phyloP scores from a whole-genome alignment of 2,113 vertebrate species.

The Gopherus evgoodei region DNA sequence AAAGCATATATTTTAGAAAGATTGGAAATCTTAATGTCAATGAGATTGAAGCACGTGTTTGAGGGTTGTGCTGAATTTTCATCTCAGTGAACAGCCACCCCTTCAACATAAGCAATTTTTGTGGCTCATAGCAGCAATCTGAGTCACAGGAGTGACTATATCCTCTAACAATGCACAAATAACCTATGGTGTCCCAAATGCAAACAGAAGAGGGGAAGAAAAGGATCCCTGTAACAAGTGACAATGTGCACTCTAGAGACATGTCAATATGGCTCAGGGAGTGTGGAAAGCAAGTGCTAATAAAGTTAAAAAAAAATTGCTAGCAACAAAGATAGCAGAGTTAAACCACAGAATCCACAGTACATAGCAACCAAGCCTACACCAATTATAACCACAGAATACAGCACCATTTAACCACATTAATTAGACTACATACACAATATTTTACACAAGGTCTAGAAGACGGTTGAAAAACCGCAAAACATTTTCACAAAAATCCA shows the following conservation, averaged over 20 bases:
- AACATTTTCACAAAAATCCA: background rate
- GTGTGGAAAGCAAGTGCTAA: background rate
- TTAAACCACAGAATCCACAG: constrained; percentile 77
- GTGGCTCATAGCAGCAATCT: background rate
- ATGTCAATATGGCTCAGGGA: background rate
- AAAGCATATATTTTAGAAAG: background rate
- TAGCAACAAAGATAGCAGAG: constrained; percentile 18
- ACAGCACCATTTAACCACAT: constrained; percentile 58
- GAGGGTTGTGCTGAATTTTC: background rate
- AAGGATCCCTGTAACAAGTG: background rate
- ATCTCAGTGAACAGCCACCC: background rate
- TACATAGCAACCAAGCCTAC: constrained; percentile 38
- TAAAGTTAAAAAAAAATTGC: constrained; percentile 7
- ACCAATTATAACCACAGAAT: constrained; percentile 66
- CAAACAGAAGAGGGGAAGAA: background rate
- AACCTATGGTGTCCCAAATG: background rate
- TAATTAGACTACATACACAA: constrained; percentile 6
- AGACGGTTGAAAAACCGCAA: background rate
- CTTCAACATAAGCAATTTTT: background rate
- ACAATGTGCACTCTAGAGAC: background rate
- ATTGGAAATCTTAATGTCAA: background rate
- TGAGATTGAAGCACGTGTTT: background rate
- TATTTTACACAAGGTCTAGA: constrained; percentile 8
- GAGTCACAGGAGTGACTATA: background rate
- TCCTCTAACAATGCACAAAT: background rate